Percentiles rank a stretch among this genome's conserved stretches.
phyloP scores from a whole-genome alignment of 1,140 invertebrate genomes.

The Panulirus ornatus region DNA sequence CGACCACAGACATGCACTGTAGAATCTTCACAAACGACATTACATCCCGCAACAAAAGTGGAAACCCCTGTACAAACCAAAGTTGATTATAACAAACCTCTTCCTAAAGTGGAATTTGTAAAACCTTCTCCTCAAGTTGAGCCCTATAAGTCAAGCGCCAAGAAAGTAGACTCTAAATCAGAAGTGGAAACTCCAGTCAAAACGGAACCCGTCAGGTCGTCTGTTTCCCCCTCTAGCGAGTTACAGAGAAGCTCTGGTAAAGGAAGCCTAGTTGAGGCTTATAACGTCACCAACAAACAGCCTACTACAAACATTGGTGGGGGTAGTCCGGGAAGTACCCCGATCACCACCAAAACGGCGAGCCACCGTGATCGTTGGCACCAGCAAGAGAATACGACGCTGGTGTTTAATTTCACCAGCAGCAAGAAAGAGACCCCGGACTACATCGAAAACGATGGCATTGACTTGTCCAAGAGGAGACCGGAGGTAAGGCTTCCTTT shows the following conservation, averaged over 20 bases:
- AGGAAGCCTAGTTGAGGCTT: slow-evolving; percentile 51
- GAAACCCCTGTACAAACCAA: slow-evolving; percentile 33
- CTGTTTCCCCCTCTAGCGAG: slow-evolving; percentile 25
- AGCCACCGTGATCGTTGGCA: slow-evolving; percentile 76
- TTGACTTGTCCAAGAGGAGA: slow-evolving; percentile 83
- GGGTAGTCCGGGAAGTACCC: slow-evolving; percentile 41
- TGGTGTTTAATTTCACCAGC: slow-evolving; percentile 91
- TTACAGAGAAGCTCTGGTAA: slow-evolving; percentile 29
- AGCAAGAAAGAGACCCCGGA: slow-evolving; percentile 87
- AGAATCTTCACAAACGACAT: neutral
- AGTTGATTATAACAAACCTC: slow-evolving; percentile 36
- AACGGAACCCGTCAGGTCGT: slow-evolving; percentile 26
- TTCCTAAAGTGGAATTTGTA: slow-evolving; percentile 21
- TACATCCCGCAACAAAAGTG: slow-evolving; percentile 24
- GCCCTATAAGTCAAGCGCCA: slow-evolving; percentile 14
- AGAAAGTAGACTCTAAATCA: slow-evolving; percentile 38
- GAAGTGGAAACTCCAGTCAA: slow-evolving; percentile 26
- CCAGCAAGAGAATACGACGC: slow-evolving; percentile 83
- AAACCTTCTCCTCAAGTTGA: slow-evolving; percentile 18
- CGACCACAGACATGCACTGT: neutral
- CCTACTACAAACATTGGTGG: neutral
- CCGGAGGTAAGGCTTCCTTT: slow-evolving; percentile 68
- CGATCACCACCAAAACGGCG: slow-evolving; percentile 52
- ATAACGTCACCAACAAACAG: slow-evolving; percentile 1
- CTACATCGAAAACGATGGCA: slow-evolving; percentile 93